phyloP scores from a whole-genome alignment of 2,888 invertebrate genomes.

The Allophyes oxyacanthae region DNA sequence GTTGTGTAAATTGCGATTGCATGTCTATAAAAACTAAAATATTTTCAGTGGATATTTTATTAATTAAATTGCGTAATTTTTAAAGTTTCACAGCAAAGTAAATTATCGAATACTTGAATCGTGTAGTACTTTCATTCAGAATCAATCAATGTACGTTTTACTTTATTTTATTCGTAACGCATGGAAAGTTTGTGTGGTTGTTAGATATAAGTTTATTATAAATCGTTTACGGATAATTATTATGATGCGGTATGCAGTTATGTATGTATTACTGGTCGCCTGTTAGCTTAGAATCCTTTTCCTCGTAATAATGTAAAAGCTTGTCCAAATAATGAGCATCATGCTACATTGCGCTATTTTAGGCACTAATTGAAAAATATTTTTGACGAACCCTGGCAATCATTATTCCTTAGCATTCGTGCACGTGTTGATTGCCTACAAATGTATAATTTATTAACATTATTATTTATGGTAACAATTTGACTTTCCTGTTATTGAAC shows the following conservation, averaged over 20 bases:
- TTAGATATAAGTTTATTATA: too few species aligned
- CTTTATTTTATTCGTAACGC: conserved; percentile 6
- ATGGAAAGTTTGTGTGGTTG: conserved; percentile 18
- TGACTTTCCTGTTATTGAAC: conserved; percentile 49
- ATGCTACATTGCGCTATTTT: too few species aligned
- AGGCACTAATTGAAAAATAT: too few species aligned
- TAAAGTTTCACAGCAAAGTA: conserved; percentile 14
- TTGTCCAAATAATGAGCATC: too few species aligned
- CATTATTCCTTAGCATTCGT: conserved; percentile 19
- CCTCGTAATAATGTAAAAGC: too few species aligned
- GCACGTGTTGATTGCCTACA: conserved; percentile 22
- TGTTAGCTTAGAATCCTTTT: too few species aligned
- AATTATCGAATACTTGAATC: conserved; percentile 12
- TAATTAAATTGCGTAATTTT: conserved; percentile 4
- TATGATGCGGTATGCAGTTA: background rate
- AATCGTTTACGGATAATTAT: background rate
- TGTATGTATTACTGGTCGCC: too few species aligned
- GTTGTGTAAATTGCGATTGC: background rate
- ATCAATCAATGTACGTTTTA: background rate
- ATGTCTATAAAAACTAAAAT: too few species aligned
- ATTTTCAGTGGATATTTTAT: background rate
- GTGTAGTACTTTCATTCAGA: background rate
- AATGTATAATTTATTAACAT: conserved; percentile 22
- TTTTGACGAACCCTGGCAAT: conserved; percentile 3
- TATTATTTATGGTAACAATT: conserved; percentile 29